These are phyloP conservation scores for Zeugodacus cucurbitae DNA, from an alignment of 1,140 invertebrate genomes.

Conservation along the genomic window DNA sequence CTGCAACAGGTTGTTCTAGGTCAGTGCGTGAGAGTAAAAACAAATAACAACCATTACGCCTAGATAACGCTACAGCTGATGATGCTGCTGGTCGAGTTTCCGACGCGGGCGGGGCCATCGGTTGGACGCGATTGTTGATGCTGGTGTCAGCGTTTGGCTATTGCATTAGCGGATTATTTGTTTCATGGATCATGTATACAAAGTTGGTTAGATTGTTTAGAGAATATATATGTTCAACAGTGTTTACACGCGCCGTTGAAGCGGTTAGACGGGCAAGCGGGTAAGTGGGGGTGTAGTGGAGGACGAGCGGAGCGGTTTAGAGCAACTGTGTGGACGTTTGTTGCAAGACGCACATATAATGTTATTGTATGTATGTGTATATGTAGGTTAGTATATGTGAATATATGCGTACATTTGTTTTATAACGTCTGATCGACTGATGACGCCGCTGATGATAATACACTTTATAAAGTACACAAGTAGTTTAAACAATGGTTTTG, in stretches of 20 bases:
- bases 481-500: slow-evolving; percentile 17
- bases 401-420: not conserved
- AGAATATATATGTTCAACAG: slow-evolving; percentile 43
- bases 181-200: slow-evolving; percentile 42
- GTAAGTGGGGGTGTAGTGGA: not conserved
- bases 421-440: slow-evolving; percentile 1
- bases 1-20: slow-evolving; percentile 57
- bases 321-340: not conserved
- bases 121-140: not conserved
- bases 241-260: not conserved
- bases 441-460: slow-evolving; percentile 5
- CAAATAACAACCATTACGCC: slow-evolving; percentile 48
- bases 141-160: slow-evolving; percentile 25
- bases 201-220: slow-evolving; percentile 53
- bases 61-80: slow-evolving; percentile 40
- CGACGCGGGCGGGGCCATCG: not conserved
- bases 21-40: slow-evolving; percentile 59
- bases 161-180: slow-evolving; percentile 7
- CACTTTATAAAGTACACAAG: slow-evolving; percentile 1
- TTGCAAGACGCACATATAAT: not conserved
- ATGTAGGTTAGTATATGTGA: not conserved
- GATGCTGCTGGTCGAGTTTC: slow-evolving; percentile 42
- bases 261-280: not conserved
- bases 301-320: not conserved
- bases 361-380: not conserved